phyloP scores from a whole-genome alignment of 2,113 vertebrate genomes.

The Nycticebus coucang region DNA sequence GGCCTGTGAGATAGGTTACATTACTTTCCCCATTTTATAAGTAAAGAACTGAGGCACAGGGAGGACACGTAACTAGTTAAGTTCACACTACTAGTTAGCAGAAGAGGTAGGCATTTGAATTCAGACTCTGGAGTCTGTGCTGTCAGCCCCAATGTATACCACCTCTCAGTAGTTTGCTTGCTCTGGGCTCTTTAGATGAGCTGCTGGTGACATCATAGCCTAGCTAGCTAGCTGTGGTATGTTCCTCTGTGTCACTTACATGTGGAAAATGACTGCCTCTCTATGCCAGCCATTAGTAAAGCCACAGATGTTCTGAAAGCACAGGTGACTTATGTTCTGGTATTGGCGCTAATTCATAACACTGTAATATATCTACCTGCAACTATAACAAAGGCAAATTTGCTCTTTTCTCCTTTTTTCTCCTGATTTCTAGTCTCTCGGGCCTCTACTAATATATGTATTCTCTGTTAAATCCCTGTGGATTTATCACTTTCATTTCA shows the following conservation, averaged over 20 bases:
- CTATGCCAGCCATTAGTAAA: not conserved
- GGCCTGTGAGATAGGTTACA: slow-evolving; percentile 25
- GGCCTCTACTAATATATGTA: slow-evolving; percentile 54
- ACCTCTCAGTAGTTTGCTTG: slow-evolving; percentile 26
- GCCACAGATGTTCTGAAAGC: slow-evolving; percentile 30
- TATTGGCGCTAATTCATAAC: not conserved
- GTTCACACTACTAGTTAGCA: not conserved
- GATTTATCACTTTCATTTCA: slow-evolving; percentile 69
- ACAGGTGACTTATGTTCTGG: slow-evolving; percentile 23
- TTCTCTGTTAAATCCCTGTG: slow-evolving; percentile 71
- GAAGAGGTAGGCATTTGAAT: slow-evolving; percentile 26
- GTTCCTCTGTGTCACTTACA: slow-evolving; percentile 43
- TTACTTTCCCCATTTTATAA: slow-evolving; percentile 59
- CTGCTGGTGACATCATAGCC: not conserved
- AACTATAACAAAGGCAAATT: slow-evolving; percentile 45
- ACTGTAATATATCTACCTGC: not conserved
- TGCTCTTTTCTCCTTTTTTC: slow-evolving; percentile 58
- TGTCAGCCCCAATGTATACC: slow-evolving; percentile 47
- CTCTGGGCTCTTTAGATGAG: slow-evolving; percentile 32
- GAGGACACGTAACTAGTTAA: slow-evolving; percentile 1
- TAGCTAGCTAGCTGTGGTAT: not conserved
- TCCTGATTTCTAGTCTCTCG: slow-evolving; percentile 64
- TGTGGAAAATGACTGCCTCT: not conserved
- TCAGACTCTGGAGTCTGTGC: slow-evolving; percentile 5
- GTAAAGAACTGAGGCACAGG: slow-evolving; percentile 41